Evolutionary conservation across 2,113 vertebrate species (phyloP).

Genomic region (Pseudolaguvia tuberculata): DNA sequence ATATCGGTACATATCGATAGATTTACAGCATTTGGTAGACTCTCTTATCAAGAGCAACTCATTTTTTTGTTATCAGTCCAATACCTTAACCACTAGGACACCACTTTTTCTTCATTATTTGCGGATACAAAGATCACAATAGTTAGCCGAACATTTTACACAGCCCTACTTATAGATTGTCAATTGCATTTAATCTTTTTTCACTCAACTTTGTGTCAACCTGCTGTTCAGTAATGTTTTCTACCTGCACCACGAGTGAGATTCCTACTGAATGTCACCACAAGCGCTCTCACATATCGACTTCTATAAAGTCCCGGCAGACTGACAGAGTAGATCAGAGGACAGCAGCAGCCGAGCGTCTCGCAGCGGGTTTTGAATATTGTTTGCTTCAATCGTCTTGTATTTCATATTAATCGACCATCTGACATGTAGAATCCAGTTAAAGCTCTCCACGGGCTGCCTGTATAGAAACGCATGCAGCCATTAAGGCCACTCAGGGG

Average conservation of each 20-base stretch:
- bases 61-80: no score
- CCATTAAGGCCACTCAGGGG: constrained; percentile 42
- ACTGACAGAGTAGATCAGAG: constrained; percentile 17
- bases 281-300: neutral
- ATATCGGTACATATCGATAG: no score
- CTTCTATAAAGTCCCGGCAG: neutral
- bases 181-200: neutral
- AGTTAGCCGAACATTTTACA: no score
- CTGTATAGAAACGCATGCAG: constrained; percentile 40
- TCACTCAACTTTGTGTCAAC: neutral
- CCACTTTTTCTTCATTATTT: no score
- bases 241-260: neutral
- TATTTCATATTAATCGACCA: constrained; percentile 47
- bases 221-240: neutral
- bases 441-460: constrained; percentile 35
- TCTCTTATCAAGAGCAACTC: no score
- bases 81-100: no score
- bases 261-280: constrained; percentile 2
- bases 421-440: constrained; percentile 45
- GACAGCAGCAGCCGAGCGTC: constrained; percentile 8
- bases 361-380: constrained; percentile 42
- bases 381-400: constrained; percentile 36
- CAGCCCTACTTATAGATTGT: no score
- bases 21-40: no score
- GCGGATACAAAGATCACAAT: no score